Conservation (phyloP, 2,888 invertebrate species). For the Chymomyza procnemis region DNA sequence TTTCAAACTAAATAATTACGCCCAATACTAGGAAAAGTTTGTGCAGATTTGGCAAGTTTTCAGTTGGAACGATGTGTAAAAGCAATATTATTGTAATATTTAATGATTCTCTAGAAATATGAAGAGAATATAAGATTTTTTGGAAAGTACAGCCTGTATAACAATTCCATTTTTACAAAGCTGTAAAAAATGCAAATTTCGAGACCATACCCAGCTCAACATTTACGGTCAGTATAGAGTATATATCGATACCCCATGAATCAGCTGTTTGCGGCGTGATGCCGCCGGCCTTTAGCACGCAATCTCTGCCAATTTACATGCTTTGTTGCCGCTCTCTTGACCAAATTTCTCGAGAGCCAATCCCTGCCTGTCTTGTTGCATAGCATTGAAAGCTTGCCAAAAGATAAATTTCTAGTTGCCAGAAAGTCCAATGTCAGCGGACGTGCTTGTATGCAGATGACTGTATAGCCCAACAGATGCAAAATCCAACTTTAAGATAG, state of each 20-base stretch:
- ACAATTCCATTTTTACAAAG: background rate
- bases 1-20: no score
- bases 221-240: background rate
- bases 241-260: background rate
- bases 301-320: background rate
- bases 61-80: no score
- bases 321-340: background rate
- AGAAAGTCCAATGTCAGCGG: constrained; percentile 29
- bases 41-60: no score
- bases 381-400: constrained; percentile 64
- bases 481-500: constrained; percentile 1
- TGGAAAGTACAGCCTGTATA: no score
- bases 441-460: background rate
- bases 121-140: no score
- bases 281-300: constrained; percentile 7
- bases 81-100: no score
- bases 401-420: constrained; percentile 21
- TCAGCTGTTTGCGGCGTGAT: constrained; percentile 47
- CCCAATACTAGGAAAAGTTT: no score
- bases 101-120: no score
- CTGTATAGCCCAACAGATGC: background rate
- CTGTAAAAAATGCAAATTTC: background rate
- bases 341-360: background rate
- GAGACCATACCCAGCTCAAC: background rate
- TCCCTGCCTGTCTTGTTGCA: constrained; percentile 13